Evolutionary conservation across 2,888 invertebrate genomes (phyloP), one percentile per base, ranked within the genome.

Genomic region (Esperia sulphurella): DNA sequence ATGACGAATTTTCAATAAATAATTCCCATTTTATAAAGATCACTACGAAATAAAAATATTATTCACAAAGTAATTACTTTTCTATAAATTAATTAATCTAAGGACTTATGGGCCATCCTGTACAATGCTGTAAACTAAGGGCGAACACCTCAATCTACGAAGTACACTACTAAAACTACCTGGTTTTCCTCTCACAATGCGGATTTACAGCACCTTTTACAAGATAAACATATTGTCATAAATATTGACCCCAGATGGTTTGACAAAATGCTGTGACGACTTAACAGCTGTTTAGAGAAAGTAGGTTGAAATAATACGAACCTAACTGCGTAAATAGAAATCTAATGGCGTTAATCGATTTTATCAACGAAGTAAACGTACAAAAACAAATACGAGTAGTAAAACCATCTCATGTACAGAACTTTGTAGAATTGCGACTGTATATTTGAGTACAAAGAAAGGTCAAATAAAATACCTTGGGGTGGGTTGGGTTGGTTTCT

Each of bases 361-460:
- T 10, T 44, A 44, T 10, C 10, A 12, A 14, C 5, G 4, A 7
- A 7, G n/a, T 5, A 1, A 13, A 38, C 14, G 10, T 14, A 3
- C 8, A 43, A 14, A 2, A 35, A 2, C 1, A 38, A 44, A 28
- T 38, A 1, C 8, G 28, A 4, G 29, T 14, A 8, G 12, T 12
- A 30, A 42, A 13, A 12, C 8, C 8, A 8, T 6, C 8, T 31
- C 8, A 7, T 13, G n/a, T 13, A 14, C 2, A n/a, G 4, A 12
- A 13, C 38, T 39, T 30, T 13, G 12, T 6, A 14, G 30, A 45
- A 40, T 31, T 45, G 31, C 45, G 56, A 57, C 46, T 52, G 66
- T n/a, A 69, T 65, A 66, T 64, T 60, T 53, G 58, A 65, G 76
- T 79, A 79, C 76, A 76, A 76, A 75, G 74, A 79, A 83, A 80